Evolutionary conservation across 2,888 invertebrate species (phyloP), one percentile per base, ranked within the genome.

Genomic region (Strigamia maritima): DNA sequence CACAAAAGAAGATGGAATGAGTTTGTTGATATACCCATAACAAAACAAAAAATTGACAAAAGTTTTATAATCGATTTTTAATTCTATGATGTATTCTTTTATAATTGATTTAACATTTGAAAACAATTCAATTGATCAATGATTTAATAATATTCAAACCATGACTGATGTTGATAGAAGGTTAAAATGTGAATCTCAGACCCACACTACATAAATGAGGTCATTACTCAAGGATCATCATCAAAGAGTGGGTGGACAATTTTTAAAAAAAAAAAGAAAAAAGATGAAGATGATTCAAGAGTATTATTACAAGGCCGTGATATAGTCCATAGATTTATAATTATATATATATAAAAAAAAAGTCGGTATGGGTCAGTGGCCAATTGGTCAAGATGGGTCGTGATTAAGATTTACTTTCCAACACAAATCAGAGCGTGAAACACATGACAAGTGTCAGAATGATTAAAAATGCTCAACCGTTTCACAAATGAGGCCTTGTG

Each of bases 191-290:
- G 65, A 65, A 65, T 65, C 65, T 65, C 65, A 65, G 65, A 26
- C 65, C 65, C 65, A 65, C 65, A 65, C 65, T 65, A 1, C 28
- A 26, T 26, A 65, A 65, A 65, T 65, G 65, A 65, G 65, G 65
- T 65, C 65, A 65, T 26, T 65, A 22, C 60, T 65, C 65, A 65
- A 65, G 65, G 65, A 65, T 28, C 65, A 65, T 65, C 65, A 65
- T 16, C 7, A 19, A 8, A 16, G 65, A 24, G 65, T 65, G 65
- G 65, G 65, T 65, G 65, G 65, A 65, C 6, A 65, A 26, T 65
- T 65, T 10, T 6, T 26, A 28, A 24, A 26, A 12, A 8, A 65
- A 65, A 65, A 65, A 28, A 24, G 7, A 60, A 44, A 44, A 44
- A 44, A 12, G 12, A 12, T 7, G 44, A 44, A 19, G 49, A 49